Conservation (phyloP, 1,140 invertebrate genomes). For the Lepidotrigona ventralis region DNA sequence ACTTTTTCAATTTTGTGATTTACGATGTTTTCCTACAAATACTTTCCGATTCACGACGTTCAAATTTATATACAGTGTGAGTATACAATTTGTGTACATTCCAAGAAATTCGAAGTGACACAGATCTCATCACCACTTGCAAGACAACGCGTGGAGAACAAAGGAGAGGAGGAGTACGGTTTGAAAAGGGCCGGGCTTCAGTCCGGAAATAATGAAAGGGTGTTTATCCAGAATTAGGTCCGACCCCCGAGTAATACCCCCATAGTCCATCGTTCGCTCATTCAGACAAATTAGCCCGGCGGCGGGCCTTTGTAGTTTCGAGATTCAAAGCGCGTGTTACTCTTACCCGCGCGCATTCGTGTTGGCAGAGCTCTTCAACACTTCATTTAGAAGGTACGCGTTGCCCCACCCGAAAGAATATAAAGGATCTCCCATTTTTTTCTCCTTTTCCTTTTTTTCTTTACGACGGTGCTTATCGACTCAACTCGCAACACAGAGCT, state of each 20-base stretch:
- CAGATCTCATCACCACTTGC: too few relatives aligned
- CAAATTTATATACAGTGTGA: too few relatives aligned
- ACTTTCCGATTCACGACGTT: too few relatives aligned
- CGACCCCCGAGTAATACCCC: conserved; percentile 66
- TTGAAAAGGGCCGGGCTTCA: conserved; percentile 25
- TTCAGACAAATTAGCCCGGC: conserved; percentile 80
- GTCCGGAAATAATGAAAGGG: conserved; percentile 77
- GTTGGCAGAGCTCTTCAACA: conserved; percentile 79
- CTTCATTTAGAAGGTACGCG: conserved; percentile 72
- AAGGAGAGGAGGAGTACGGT: conserved; percentile 44
- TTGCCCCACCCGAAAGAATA: conserved; percentile 65
- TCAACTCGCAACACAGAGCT: conserved; percentile 48
- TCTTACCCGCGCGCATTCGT: conserved; percentile 72
- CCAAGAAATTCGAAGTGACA: too few relatives aligned
- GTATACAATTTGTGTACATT: too few relatives aligned
- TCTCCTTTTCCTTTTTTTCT: neutral
- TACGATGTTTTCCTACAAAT: too few relatives aligned
- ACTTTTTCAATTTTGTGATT: too few relatives aligned
- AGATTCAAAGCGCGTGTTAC: conserved; percentile 78
- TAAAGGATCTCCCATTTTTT: conserved; percentile 61
- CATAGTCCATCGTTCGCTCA: conserved; percentile 77
- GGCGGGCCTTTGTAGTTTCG: conserved; percentile 77
- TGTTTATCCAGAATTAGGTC: conserved; percentile 78
- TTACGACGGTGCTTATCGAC: conserved; percentile 30
- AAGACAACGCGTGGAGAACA: conserved; percentile 53